These are phyloP conservation scores for Amniataba percoides DNA, from an alignment of 2,797 vertebrate genomes.

Conservation along the genomic window DNA sequence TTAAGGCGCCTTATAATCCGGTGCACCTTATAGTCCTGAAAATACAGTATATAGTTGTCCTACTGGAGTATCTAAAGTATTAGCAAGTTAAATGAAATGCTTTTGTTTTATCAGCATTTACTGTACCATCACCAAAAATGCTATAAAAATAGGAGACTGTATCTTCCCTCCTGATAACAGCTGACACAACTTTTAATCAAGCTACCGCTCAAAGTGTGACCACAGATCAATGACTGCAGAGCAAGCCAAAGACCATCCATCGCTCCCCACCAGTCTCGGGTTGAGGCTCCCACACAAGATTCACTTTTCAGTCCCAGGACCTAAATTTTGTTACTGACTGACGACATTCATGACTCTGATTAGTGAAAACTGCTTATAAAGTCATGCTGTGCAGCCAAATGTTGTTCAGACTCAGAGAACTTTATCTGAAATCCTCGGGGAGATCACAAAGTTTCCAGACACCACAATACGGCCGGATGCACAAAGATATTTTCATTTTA, in stretches of 20 bases:
- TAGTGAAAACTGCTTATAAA: neutral
- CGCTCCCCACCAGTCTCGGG: neutral
- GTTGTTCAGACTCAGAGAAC: neutral
- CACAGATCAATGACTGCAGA: constrained; percentile 19
- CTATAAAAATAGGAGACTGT: neutral
- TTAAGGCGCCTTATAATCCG: no score
- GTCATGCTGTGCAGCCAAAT: neutral
- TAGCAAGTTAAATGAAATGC: neutral
- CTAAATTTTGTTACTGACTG: neutral
- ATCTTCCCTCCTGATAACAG: constrained; percentile 4
- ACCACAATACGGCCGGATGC: neutral
- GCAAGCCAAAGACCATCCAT: neutral
- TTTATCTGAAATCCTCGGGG: neutral
- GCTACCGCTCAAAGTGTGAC: neutral
- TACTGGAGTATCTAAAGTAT: neutral
- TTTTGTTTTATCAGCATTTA: neutral
- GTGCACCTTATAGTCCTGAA: no score
- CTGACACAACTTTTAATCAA: constrained; percentile 19
- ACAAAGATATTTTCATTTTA: neutral
- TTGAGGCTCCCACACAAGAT: neutral
- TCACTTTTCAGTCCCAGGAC: constrained; percentile 2
- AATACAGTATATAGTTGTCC: neutral
- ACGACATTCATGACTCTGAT: neutral
- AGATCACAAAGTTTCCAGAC: neutral
- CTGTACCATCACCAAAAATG: neutral